Percentiles rank a stretch among this genome's conserved stretches.
phyloP scores from a whole-genome alignment of 2,113 vertebrate species.

The Campylorhamphus procurvoides region DNA sequence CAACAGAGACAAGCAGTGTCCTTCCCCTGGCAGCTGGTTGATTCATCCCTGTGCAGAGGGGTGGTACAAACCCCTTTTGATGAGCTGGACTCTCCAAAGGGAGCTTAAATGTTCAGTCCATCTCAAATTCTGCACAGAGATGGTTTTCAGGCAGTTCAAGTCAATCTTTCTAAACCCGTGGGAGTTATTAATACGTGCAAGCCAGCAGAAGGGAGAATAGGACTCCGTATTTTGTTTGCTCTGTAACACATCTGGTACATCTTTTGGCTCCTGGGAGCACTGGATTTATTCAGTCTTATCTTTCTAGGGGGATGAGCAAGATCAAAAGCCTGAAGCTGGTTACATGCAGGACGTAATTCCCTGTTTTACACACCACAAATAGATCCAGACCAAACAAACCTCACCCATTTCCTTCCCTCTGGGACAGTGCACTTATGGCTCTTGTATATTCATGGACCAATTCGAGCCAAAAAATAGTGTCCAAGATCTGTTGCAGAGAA shows the following conservation, averaged over 20 bases:
- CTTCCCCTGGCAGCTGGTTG: neutral
- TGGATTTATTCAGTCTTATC: conserved; percentile 43
- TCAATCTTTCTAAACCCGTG: neutral
- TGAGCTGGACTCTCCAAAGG: neutral
- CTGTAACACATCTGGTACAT: conserved; percentile 1
- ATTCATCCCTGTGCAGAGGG: neutral
- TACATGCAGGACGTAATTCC: neutral
- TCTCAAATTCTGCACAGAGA: neutral
- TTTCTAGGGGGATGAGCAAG: conserved; percentile 39
- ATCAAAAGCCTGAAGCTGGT: conserved; percentile 4
- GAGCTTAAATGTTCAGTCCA: neutral
- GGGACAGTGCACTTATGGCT: neutral
- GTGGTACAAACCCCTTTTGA: neutral
- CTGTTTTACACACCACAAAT: neutral
- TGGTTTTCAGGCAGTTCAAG: conserved; percentile 1
- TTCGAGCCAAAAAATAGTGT: neutral
- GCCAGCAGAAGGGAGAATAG: conserved; percentile 8
- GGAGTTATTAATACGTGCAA: neutral
- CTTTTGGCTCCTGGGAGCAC: conserved; percentile 17
- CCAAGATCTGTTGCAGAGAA: neutral
- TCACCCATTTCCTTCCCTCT: neutral
- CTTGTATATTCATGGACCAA: neutral
- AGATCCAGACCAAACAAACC: conserved; percentile 39
- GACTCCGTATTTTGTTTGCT: conserved; percentile 4
- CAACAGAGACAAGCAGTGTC: accelerated